phyloP scores from a whole-genome alignment of 2,888 invertebrate genomes.

The Stenodema calcarata region DNA sequence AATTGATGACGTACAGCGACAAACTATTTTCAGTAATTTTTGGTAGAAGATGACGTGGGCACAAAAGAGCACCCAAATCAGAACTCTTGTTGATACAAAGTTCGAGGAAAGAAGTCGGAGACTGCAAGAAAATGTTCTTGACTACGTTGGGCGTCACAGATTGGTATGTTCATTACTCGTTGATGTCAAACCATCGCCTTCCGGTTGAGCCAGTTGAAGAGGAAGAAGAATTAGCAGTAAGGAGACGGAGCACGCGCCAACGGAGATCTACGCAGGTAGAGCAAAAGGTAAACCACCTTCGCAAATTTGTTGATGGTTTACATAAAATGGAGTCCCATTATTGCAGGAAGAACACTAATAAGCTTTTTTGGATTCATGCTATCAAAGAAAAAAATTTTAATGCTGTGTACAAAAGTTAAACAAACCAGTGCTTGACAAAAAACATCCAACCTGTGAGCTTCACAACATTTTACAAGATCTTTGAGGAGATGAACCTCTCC shows the following conservation, averaged over 20 bases:
- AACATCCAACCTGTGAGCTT: neutral
- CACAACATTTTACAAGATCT: neutral
- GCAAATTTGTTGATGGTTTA: too few relatives aligned
- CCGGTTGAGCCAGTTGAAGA: neutral
- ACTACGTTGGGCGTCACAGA: neutral
- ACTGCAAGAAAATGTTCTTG: neutral
- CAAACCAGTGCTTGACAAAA: neutral
- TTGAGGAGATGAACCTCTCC: too few relatives aligned
- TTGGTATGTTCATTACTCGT: neutral
- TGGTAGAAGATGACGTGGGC: too few relatives aligned
- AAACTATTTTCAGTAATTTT: too few relatives aligned
- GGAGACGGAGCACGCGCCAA: neutral
- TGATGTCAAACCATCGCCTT: neutral
- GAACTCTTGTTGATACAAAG: neutral
- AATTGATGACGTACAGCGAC: too few relatives aligned
- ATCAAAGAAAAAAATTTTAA: too few relatives aligned
- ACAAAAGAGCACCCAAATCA: too few relatives aligned
- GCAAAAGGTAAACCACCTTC: neutral
- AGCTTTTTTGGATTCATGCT: too few relatives aligned
- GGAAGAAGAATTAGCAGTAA: neutral
- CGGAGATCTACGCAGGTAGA: neutral
- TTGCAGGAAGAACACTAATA: too few relatives aligned
- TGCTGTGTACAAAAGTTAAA: neutral
- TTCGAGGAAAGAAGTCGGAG: neutral
- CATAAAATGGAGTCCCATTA: too few relatives aligned